Conservation (phyloP, 2,888 invertebrate genomes). For the Liodrosophila aerea region DNA sequence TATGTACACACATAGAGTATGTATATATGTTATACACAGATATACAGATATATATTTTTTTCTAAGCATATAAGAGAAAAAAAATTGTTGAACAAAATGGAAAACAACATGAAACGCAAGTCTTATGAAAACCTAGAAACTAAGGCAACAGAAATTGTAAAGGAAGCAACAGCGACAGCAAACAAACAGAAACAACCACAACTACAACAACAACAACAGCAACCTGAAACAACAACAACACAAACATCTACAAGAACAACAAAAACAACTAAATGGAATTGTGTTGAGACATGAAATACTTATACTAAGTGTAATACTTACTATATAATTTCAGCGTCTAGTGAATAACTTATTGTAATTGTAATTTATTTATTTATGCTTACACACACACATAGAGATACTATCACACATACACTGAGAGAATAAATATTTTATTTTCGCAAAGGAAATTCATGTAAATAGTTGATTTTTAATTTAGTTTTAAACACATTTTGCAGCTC, state of each 20-base stretch:
- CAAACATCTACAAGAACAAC: background rate
- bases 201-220: background rate
- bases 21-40: slow-evolving; percentile 11
- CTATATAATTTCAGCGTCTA: slow-evolving; percentile 31
- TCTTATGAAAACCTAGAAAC: slow-evolving; percentile 82
- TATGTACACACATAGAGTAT: slow-evolving; percentile 21
- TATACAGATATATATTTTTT: slow-evolving; percentile 58
- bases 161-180: slow-evolving; percentile 35
- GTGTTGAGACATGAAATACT: slow-evolving; percentile 5
- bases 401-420: slow-evolving; percentile 26
- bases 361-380: slow-evolving; percentile 60
- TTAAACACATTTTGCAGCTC: slow-evolving; percentile 1
- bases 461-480: slow-evolving; percentile 2
- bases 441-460: slow-evolving; percentile 22
- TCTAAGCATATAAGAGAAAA: slow-evolving; percentile 52
- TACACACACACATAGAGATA: slow-evolving; percentile 19
- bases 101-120: slow-evolving; percentile 81
- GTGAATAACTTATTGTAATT: slow-evolving; percentile 33
- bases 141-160: slow-evolving; percentile 73
- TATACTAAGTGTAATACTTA: slow-evolving; percentile 12
- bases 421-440: slow-evolving; percentile 48
- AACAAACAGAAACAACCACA: slow-evolving; percentile 2
- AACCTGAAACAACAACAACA: slow-evolving; percentile 16
- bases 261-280: slow-evolving; percentile 14
- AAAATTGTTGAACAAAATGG: slow-evolving; percentile 67